Conservation (phyloP, 2,113 vertebrate species). For the Thinocorus orbignyianus region DNA sequence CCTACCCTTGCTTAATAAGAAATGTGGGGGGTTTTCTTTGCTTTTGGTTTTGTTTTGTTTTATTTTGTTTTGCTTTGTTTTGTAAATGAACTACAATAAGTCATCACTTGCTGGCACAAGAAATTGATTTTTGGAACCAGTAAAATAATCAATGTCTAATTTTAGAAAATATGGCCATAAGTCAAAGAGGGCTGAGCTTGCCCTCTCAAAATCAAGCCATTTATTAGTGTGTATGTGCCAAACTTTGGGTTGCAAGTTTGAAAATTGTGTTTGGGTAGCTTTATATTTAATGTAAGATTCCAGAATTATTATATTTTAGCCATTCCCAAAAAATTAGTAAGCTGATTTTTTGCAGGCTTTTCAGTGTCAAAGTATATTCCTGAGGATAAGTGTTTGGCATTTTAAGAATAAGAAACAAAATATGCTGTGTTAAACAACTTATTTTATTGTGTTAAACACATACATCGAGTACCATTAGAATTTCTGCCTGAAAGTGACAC, state of each 20-base stretch:
- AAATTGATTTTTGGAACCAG: background rate
- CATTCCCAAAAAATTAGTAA: background rate
- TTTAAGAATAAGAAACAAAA: background rate
- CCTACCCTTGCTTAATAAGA: background rate
- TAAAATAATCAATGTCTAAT: background rate
- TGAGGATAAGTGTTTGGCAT: background rate
- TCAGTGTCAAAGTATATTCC: background rate
- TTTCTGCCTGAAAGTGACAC: background rate
- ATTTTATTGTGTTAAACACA: background rate
- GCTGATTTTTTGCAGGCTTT: background rate
- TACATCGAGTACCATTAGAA: rapidly evolving
- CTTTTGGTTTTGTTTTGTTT: no score
- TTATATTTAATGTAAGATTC: background rate
- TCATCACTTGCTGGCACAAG: background rate
- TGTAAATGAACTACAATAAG: background rate
- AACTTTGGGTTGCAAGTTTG: background rate
- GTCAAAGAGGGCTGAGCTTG: background rate
- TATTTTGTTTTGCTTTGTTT: no score
- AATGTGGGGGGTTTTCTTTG: no score
- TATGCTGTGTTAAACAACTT: background rate
- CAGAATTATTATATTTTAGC: background rate
- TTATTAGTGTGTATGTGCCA: background rate
- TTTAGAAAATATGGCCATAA: background rate
- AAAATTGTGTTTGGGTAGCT: background rate
- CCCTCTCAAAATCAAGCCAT: background rate